Percentiles rank a stretch among this genome's conserved stretches.
These are phyloP conservation scores for Plutella xylostella DNA, from an alignment of 2,888 invertebrate species.

Conservation along the genomic window DNA sequence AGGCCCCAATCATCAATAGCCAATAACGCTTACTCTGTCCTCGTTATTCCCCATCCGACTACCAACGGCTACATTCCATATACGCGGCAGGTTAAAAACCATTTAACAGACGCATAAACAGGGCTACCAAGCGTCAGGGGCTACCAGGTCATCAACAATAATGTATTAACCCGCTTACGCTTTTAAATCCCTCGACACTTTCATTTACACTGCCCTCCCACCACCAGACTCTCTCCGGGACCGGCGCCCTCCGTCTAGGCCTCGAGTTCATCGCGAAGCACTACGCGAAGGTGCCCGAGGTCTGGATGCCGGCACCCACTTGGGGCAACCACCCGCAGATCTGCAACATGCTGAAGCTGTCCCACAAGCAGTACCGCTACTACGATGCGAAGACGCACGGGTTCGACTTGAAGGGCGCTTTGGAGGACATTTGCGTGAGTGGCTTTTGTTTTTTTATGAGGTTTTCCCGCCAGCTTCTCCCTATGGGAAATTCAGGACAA, in stretches of 20 bases:
- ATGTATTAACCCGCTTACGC: too few relatives aligned
- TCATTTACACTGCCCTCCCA: neutral
- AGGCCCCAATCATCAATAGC: too few relatives aligned
- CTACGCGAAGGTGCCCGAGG: slow-evolving; percentile 82
- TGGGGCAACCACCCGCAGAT: slow-evolving; percentile 99
- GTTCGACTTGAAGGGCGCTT: slow-evolving; percentile 89
- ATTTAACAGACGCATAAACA: too few relatives aligned
- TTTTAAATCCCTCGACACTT: too few relatives aligned
- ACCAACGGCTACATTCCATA: too few relatives aligned
- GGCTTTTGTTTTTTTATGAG: neutral
- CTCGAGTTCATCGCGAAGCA: slow-evolving; percentile 87
- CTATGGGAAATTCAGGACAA: too few relatives aligned
- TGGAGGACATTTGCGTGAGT: slow-evolving; percentile 89
- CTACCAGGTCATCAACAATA: too few relatives aligned
- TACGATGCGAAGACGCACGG: slow-evolving; percentile 94
- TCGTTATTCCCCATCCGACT: too few relatives aligned
- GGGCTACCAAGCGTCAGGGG: too few relatives aligned
- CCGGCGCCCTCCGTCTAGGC: slow-evolving; percentile 95
- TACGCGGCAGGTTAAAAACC: too few relatives aligned
- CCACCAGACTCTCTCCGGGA: slow-evolving; percentile 92
- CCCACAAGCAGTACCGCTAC: slow-evolving; percentile 92
- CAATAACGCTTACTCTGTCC: too few relatives aligned
- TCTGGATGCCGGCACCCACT: slow-evolving; percentile 92
- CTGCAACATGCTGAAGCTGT: slow-evolving; percentile 88
- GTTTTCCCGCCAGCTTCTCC: neutral